Evolutionary conservation across 2,888 invertebrate species (phyloP).

Genomic region (Plemyria rubiginata): DNA sequence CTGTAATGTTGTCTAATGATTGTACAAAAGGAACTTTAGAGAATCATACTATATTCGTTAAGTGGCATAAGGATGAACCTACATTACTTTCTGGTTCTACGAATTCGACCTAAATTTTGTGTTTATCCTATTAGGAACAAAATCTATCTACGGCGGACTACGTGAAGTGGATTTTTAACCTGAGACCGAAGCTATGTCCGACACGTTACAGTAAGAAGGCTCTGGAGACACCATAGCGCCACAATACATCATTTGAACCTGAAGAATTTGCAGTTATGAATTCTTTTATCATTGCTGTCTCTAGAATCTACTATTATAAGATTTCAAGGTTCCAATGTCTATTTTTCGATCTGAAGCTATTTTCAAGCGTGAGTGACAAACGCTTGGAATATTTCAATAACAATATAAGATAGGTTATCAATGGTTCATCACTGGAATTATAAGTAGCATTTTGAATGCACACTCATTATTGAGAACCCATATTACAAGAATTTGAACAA

Average conservation of each 20-base stretch:
- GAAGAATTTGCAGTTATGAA: constrained; percentile 38
- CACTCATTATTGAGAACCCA: too few relatives aligned
- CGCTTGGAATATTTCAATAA: not conserved
- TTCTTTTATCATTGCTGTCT: not conserved
- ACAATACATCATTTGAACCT: constrained; percentile 80
- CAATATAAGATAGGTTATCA: not conserved
- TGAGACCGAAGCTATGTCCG: constrained; percentile 76
- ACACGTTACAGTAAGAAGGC: constrained; percentile 79
- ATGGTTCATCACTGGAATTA: too few relatives aligned
- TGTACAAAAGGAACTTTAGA: not conserved
- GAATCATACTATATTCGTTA: not conserved
- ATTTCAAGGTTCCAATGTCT: constrained; percentile 1
- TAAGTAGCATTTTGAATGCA: too few relatives aligned
- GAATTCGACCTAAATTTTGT: not conserved
- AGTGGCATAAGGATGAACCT: constrained; percentile 1
- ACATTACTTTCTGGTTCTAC: not conserved
- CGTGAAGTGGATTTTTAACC: constrained; percentile 52
- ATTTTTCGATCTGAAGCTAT: not conserved
- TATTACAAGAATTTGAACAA: too few relatives aligned
- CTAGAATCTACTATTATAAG: not conserved
- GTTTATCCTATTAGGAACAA: not conserved
- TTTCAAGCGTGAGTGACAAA: not conserved
- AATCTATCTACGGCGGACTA: not conserved
- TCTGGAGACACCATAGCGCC: constrained; percentile 78
- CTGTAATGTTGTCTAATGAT: not conserved